phyloP scores from a whole-genome alignment of 2,113 vertebrate genomes.

The Circaetus cinerascens region DNA sequence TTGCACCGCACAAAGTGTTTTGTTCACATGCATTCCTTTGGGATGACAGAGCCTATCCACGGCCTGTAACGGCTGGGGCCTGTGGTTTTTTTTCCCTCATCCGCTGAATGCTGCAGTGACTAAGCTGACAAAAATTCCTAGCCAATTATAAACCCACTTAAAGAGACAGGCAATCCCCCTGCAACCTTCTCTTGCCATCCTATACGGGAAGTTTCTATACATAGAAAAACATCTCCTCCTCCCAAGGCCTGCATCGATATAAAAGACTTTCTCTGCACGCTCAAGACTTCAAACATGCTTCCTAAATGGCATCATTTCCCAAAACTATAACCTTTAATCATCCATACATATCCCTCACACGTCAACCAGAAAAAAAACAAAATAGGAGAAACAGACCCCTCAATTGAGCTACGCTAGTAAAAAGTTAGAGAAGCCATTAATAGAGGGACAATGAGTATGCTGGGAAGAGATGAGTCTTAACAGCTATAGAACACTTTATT shows the following conservation, averaged over 20 bases:
- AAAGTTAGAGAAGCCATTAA: background rate
- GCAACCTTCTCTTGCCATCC: slow-evolving; percentile 45
- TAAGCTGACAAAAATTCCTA: slow-evolving; percentile 77
- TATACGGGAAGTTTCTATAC: slow-evolving; percentile 64
- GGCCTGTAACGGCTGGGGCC: slow-evolving; percentile 71
- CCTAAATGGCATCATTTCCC: slow-evolving; percentile 48
- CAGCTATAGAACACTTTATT: background rate
- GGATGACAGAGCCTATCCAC: slow-evolving; percentile 78
- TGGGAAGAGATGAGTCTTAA: background rate
- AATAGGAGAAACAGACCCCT: background rate
- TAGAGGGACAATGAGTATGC: accelerated
- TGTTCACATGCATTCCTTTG: slow-evolving; percentile 80
- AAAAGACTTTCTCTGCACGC: background rate
- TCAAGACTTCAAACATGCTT: slow-evolving; percentile 34
- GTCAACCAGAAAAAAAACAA: background rate
- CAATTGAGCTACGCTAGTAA: accelerated
- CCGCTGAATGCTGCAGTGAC: slow-evolving; percentile 71
- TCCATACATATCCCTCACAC: background rate
- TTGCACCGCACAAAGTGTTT: slow-evolving; percentile 74
- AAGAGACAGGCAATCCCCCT: slow-evolving; percentile 67
- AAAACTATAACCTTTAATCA: background rate
- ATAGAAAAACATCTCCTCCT: slow-evolving; percentile 55
- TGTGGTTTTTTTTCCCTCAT: slow-evolving; percentile 73
- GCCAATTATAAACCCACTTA: slow-evolving; percentile 77
- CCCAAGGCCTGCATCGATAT: background rate